Percentiles rank a stretch among this genome's conserved stretches.
phyloP scores from a whole-genome alignment of 35 echinoderm and acorn worm species.

The Hemicentrotus pulcherrimus region DNA sequence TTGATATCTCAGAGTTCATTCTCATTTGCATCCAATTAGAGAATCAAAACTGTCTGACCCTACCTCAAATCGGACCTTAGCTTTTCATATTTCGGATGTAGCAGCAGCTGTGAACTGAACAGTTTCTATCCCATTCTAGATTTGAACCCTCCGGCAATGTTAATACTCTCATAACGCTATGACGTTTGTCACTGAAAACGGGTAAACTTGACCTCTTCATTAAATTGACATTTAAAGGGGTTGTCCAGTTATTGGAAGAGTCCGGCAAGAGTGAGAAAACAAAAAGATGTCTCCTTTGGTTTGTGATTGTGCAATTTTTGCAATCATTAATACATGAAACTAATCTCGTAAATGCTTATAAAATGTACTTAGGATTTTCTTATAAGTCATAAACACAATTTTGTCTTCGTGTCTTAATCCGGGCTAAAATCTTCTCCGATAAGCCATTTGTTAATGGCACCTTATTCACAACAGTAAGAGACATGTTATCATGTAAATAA shows the following conservation, averaged over 20 bases:
- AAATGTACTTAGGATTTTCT: too few species aligned
- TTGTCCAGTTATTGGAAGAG: not conserved
- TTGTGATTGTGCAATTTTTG: too few species aligned
- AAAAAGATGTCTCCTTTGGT: too few species aligned
- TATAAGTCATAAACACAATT: too few species aligned
- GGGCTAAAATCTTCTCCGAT: too few species aligned
- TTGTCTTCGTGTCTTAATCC: too few species aligned
- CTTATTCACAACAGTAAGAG: too few species aligned
- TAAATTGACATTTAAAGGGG: not conserved
- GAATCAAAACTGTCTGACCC: not conserved
- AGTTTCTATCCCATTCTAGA: not conserved
- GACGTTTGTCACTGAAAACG: not conserved
- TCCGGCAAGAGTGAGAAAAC: too few species aligned
- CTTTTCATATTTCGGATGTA: not conserved
- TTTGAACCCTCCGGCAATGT: not conserved
- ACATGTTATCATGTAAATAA: too few species aligned
- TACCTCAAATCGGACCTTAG: not conserved
- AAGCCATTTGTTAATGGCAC: too few species aligned
- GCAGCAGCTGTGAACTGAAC: not conserved
- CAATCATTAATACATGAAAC: too few species aligned
- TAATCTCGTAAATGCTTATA: too few species aligned
- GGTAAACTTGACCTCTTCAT: not conserved
- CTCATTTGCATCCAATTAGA: not conserved
- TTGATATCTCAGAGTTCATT: not conserved
- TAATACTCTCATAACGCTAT: not conserved